Evolutionary conservation across 2,797 vertebrate species (phyloP).

Genomic region (Tolypeutes matacus): DNA sequence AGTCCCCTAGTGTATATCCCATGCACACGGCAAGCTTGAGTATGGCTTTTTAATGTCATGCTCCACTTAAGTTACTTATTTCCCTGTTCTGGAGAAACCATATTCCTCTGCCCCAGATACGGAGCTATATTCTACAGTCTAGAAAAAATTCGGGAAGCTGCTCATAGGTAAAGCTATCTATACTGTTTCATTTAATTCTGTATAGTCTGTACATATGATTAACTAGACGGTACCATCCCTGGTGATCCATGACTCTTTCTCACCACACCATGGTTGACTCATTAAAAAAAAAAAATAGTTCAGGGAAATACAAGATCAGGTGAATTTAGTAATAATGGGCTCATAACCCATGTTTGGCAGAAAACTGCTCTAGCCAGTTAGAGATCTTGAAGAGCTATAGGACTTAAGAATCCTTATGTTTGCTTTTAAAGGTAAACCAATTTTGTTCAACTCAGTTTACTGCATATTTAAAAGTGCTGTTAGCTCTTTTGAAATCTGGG

Average conservation of each 20-base stretch:
- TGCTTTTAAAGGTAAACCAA: constrained; percentile 45
- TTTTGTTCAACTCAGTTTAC: background rate
- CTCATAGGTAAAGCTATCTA: background rate
- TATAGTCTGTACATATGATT: background rate
- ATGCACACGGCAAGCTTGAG: background rate
- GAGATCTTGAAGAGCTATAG: background rate
- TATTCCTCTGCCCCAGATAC: background rate
- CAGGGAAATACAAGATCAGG: background rate
- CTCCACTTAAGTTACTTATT: background rate
- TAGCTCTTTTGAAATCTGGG: background rate
- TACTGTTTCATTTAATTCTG: background rate
- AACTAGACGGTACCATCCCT: too few relatives aligned
- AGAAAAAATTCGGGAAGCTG: background rate
- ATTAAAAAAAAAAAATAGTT: background rate
- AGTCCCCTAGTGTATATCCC: background rate
- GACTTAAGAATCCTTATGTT: constrained; percentile 8
- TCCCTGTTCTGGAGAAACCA: background rate
- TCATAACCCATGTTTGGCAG: background rate
- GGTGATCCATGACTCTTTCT: background rate
- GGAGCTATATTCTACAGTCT: background rate
- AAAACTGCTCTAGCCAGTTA: background rate
- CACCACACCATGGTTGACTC: background rate
- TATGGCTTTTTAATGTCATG: background rate
- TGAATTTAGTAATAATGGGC: background rate
- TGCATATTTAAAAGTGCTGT: background rate